These are phyloP conservation scores for Kobus ellipsiprymnus DNA, from an alignment of 2,113 vertebrate genomes.

Conservation along the genomic window DNA sequence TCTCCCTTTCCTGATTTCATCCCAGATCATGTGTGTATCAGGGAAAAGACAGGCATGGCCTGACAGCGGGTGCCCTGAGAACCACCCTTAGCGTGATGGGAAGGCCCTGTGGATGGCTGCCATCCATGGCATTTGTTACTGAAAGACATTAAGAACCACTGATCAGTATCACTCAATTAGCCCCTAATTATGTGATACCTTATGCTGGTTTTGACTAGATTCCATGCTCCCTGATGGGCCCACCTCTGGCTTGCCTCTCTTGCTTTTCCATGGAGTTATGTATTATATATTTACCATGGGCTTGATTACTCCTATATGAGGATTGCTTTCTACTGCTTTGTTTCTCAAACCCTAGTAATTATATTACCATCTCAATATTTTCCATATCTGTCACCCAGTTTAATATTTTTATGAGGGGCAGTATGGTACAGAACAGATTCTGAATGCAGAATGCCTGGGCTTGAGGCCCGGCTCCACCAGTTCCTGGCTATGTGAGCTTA, in stretches of 20 bases:
- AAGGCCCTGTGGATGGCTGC: neutral
- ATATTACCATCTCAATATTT: neutral
- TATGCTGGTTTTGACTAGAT: neutral
- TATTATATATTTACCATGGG: neutral
- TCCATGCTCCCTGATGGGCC: neutral
- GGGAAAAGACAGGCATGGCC: fast-evolving
- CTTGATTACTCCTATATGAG: neutral
- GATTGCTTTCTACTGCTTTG: neutral
- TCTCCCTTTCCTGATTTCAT: neutral
- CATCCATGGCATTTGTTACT: neutral
- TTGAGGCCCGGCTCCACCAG: neutral
- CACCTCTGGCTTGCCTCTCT: neutral
- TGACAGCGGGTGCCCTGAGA: neutral
- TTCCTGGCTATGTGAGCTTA: neutral
- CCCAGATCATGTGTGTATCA: neutral
- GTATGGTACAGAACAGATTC: neutral
- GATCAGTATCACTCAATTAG: neutral
- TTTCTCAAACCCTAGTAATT: constrained; percentile 6
- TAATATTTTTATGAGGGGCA: neutral
- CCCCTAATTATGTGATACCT: neutral
- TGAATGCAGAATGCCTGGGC: neutral
- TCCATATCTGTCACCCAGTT: neutral
- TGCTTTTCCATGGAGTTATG: neutral
- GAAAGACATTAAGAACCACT: neutral
- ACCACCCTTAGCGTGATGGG: neutral